Percentiles rank a stretch among this genome's conserved stretches.
phyloP scores from a whole-genome alignment of 2,797 vertebrate genomes.

The Merluccius polli region DNA sequence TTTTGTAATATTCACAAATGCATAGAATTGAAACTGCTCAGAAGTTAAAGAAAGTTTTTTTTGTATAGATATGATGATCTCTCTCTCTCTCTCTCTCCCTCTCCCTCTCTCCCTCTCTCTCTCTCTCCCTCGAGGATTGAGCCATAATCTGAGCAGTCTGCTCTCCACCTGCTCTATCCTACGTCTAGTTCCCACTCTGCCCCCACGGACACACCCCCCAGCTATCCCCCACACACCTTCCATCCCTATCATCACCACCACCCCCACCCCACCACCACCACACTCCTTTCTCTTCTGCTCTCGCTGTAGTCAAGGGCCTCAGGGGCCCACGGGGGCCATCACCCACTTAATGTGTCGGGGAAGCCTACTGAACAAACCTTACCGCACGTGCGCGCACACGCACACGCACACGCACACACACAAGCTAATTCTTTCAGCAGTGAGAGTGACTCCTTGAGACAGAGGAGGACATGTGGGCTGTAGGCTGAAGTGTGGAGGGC shows the following conservation, averaged over 20 bases:
- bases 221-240: not conserved
- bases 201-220: constrained; percentile 40
- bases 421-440: not conserved
- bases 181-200: constrained; percentile 49
- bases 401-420: constrained; percentile 34
- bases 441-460: not conserved
- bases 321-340: constrained; percentile 50
- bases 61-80: constrained; percentile 12
- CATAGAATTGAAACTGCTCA: not conserved
- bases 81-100: constrained; percentile 25
- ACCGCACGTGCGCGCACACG: constrained; percentile 27
- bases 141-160: constrained; percentile 72
- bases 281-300: constrained; percentile 39
- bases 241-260: constrained; percentile 20
- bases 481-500: not conserved
- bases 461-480: not conserved
- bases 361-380: constrained; percentile 44
- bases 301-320: constrained; percentile 38
- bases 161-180: constrained; percentile 67
- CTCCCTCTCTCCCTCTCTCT: constrained; percentile 31
- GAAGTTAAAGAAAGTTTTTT: too few relatives aligned
- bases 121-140: constrained; percentile 45
- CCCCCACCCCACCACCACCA: constrained; percentile 13
- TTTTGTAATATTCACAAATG: constrained; percentile 11
- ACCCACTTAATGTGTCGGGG: constrained; percentile 42